These are phyloP conservation scores for Lepidocolaptes lacrymiger DNA, from an alignment of 2,797 vertebrate genomes.

Conservation along the genomic window DNA sequence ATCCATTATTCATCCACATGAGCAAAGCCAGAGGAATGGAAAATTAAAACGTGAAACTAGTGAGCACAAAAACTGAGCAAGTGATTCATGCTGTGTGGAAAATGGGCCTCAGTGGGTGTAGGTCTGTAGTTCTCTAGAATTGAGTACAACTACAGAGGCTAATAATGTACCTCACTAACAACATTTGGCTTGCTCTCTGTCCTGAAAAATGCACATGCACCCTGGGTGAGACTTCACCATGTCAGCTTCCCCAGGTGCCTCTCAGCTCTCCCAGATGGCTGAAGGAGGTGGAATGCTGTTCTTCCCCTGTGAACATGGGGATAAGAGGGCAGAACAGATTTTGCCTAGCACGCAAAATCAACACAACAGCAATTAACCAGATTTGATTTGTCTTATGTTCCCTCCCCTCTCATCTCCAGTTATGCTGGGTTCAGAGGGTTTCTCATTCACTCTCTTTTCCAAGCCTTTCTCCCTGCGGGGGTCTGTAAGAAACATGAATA, in stretches of 20 bases:
- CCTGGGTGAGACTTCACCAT: neutral
- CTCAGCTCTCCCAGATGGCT: neutral
- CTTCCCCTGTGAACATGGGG: neutral
- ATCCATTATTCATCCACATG: neutral
- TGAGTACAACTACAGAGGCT: neutral
- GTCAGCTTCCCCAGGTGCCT: neutral
- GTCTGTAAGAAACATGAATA: neutral
- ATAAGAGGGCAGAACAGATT: neutral
- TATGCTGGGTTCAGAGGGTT: neutral
- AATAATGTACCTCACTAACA: neutral
- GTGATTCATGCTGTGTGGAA: conserved; percentile 34
- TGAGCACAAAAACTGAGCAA: neutral
- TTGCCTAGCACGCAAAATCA: neutral
- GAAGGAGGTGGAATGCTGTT: neutral
- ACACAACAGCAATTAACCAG: neutral
- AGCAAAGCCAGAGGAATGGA: conserved; percentile 34
- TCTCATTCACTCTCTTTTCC: neutral
- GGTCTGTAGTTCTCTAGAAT: neutral
- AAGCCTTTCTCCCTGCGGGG: neutral
- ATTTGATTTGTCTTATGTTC: neutral
- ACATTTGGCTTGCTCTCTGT: neutral
- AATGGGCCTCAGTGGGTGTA: neutral
- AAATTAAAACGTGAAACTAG: conserved; percentile 20
- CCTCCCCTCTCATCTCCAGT: neutral
- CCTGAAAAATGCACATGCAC: neutral